A percentile compares a stretch with the other conserved stretches of the same genome.
phyloP scores from a whole-genome alignment of 2,113 vertebrate genomes.

The Euleptes europaea region DNA sequence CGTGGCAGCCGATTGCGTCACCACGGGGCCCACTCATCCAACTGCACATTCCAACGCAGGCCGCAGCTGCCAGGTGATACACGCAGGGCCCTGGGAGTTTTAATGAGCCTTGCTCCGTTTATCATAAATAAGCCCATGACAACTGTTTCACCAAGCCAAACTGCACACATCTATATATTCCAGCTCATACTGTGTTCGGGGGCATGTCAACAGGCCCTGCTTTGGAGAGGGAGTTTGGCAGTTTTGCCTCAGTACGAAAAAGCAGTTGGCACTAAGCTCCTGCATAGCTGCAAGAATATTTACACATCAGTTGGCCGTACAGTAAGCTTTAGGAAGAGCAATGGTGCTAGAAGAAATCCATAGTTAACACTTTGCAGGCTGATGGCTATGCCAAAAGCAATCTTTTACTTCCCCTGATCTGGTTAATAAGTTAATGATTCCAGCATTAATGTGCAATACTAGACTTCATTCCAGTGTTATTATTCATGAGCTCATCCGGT shows the following conservation, averaged over 20 bases:
- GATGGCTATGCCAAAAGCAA: constrained; percentile 13
- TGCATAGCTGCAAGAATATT: constrained; percentile 23
- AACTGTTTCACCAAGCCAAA: constrained; percentile 53
- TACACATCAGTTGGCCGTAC: constrained; percentile 34
- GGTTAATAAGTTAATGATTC: neutral
- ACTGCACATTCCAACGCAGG: constrained; percentile 9
- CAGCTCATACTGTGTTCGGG: constrained; percentile 28
- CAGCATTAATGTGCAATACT: neutral
- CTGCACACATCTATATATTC: constrained; percentile 37
- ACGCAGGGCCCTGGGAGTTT: constrained; percentile 36
- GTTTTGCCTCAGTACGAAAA: constrained; percentile 32
- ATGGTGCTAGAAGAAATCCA: constrained; percentile 30
- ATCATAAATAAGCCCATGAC: constrained; percentile 56
- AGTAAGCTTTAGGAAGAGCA: constrained; percentile 38
- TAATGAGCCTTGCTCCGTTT: constrained; percentile 27
- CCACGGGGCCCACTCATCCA: constrained; percentile 30
- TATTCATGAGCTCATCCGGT: neutral
- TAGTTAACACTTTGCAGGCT: constrained; percentile 27
- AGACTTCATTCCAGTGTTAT: neutral
- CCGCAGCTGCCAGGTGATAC: constrained; percentile 58
- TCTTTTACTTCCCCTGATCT: neutral
- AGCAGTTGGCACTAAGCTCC: constrained; percentile 34
- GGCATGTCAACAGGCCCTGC: constrained; percentile 37
- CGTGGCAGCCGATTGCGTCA: constrained; percentile 58
- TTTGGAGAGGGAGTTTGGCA: constrained; percentile 42